phyloP scores from a whole-genome alignment of 2,113 vertebrate species.

The Notothenia coriiceps region DNA sequence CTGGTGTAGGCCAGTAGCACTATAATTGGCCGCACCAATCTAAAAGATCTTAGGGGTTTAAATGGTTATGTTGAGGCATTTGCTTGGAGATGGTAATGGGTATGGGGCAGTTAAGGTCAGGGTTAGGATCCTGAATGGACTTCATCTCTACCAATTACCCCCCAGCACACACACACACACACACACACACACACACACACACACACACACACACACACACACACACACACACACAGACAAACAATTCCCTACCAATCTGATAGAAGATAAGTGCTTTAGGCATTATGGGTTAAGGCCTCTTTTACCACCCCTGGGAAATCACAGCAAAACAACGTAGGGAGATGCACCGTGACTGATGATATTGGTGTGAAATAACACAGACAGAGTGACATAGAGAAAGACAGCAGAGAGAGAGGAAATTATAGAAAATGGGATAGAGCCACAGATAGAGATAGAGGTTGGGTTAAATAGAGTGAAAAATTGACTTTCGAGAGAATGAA shows the following conservation, averaged over 20 bases:
- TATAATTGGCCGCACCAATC: constrained; percentile 48
- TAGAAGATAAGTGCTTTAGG: constrained; percentile 66
- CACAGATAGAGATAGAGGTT: constrained; percentile 36
- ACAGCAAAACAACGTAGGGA: constrained; percentile 75
- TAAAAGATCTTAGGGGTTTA: constrained; percentile 32
- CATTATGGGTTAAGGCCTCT: constrained; percentile 75
- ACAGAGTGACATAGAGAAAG: constrained; percentile 19
- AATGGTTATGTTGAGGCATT: constrained; percentile 52
- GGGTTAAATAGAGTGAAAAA: constrained; percentile 65
- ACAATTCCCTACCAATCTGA: constrained; percentile 70
- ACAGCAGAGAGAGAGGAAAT: constrained; percentile 34
- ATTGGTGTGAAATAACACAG: constrained; percentile 71
- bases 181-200: constrained; percentile 5
- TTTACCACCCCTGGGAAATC: constrained; percentile 78
- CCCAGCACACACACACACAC: constrained; percentile 9
- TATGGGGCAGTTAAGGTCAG: constrained; percentile 61
- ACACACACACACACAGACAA: constrained; percentile 26
- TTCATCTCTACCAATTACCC: constrained; percentile 34
- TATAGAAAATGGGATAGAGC: constrained; percentile 32
- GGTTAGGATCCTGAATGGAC: constrained; percentile 48
- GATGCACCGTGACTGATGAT: constrained; percentile 79
- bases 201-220: constrained; percentile 31
- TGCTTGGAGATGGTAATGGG: constrained; percentile 58
- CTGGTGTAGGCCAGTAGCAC: constrained; percentile 18
- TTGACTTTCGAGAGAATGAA: constrained; percentile 39